Conservation (phyloP, 2,113 vertebrate genomes). For the Myotis lucifugus region DNA sequence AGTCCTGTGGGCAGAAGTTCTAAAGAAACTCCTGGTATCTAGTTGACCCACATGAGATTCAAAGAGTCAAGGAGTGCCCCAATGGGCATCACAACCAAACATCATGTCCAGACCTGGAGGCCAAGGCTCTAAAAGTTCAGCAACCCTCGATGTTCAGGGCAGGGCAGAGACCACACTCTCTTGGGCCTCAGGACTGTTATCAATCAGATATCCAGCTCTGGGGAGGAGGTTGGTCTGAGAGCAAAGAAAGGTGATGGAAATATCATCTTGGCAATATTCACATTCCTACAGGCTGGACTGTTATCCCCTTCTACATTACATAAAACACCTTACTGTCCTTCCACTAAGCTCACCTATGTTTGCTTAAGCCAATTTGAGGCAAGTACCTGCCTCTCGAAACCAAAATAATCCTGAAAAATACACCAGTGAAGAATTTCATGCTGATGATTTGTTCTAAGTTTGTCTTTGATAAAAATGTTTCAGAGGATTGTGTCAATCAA, state of each 20-base stretch:
- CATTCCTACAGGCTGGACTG: not conserved
- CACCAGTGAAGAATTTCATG: not conserved
- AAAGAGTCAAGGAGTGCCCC: not conserved
- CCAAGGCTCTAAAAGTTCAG: not conserved
- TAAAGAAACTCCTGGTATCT: not conserved
- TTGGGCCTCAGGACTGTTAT: no score
- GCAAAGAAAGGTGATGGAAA: not conserved
- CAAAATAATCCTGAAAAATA: not conserved
- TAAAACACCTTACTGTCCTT: not conserved
- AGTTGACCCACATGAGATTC: fast-evolving
- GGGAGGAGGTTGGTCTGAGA: not conserved
- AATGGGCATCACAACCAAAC: not conserved
- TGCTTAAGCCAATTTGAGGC: not conserved
- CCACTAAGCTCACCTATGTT: not conserved
- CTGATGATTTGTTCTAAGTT: not conserved
- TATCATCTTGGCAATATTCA: not conserved
- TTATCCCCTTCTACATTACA: not conserved
- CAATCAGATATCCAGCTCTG: not conserved
- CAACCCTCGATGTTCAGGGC: not conserved
- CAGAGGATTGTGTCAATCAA: not conserved
- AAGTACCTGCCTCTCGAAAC: not conserved
- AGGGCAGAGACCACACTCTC: not conserved
- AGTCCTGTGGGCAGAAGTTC: not conserved
- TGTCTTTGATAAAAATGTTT: conserved; percentile 3
- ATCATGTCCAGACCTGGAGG: not conserved